phyloP scores from a whole-genome alignment of 30 jellyfish, hydroid and myxozoan species.

The Aurelia aurita region DNA sequence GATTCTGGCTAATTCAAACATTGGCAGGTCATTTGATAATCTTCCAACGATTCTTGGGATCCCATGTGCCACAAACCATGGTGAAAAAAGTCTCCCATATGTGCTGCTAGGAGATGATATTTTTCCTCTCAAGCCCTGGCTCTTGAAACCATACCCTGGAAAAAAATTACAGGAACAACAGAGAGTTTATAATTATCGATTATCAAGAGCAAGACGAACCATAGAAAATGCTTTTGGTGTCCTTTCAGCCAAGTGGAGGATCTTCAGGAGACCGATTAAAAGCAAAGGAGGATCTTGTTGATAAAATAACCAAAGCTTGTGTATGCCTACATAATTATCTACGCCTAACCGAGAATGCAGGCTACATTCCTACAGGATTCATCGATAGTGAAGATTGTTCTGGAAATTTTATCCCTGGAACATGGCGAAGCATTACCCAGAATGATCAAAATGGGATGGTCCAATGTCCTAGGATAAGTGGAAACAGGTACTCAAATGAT shows the following conservation, averaged over 20 bases:
- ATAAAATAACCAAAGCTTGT: constrained; percentile 17
- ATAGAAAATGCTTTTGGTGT: constrained; percentile 27
- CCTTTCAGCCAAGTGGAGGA: constrained; percentile 3
- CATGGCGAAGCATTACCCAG: constrained; percentile 36
- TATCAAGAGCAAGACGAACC: constrained; percentile 11
- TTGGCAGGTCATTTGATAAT: not conserved
- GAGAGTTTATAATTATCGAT: constrained; percentile 10
- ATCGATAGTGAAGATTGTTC: constrained; percentile 8
- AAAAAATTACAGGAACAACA: constrained; percentile 11
- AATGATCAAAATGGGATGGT: constrained; percentile 22
- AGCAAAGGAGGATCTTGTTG: constrained; percentile 18
- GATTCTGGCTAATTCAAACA: constrained; percentile 2
- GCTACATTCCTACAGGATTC: constrained; percentile 42
- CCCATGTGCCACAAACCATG: not conserved
- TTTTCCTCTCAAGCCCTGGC: constrained; percentile 15
- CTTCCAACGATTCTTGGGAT: constrained; percentile 1
- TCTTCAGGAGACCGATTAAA: constrained; percentile 19
- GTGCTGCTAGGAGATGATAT: constrained; percentile 11
- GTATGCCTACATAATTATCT: constrained; percentile 14
- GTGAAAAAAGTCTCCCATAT: constrained; percentile 3
- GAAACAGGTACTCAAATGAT: constrained; percentile 15
- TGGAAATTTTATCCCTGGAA: constrained; percentile 20
- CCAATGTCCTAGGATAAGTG: constrained; percentile 18
- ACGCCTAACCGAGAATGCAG: constrained; percentile 28
- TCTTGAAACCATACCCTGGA: constrained; percentile 3